phyloP scores from a whole-genome alignment of 2,113 vertebrate species.

The Pycnonotus jocosus region DNA sequence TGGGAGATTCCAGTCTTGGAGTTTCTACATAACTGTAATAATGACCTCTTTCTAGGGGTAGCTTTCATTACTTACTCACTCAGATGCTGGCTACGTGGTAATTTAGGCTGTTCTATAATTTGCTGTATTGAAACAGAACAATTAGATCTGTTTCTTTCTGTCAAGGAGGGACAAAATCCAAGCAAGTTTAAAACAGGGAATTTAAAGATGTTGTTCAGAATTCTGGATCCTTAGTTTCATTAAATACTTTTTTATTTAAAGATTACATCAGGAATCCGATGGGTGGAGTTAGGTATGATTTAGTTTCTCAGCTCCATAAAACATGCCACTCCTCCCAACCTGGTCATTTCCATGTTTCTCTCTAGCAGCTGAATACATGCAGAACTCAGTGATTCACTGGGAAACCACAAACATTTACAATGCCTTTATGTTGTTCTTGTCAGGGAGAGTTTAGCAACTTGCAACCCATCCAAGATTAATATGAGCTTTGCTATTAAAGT shows the following conservation, averaged over 20 bases:
- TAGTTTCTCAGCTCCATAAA: neutral
- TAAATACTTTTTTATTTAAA: neutral
- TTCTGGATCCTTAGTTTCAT: neutral
- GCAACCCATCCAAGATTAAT: neutral
- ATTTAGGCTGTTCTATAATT: neutral
- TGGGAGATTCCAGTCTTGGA: conserved; percentile 3
- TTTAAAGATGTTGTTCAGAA: neutral
- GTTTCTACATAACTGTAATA: neutral
- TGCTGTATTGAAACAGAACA: neutral
- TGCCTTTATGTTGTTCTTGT: neutral
- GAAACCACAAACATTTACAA: neutral
- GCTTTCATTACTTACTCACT: neutral
- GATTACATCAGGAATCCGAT: neutral
- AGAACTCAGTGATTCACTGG: neutral
- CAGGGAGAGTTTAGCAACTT: neutral
- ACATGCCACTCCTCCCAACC: neutral
- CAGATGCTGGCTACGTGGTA: neutral
- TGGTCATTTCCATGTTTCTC: neutral
- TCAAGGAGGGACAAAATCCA: neutral
- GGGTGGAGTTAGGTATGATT: neutral
- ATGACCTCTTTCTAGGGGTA: neutral
- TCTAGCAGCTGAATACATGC: neutral
- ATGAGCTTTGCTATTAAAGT: neutral
- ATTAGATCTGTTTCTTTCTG: neutral
- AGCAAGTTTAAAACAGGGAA: neutral